Conservation (phyloP, 1,140 invertebrate species). For the Venturia canescens region DNA sequence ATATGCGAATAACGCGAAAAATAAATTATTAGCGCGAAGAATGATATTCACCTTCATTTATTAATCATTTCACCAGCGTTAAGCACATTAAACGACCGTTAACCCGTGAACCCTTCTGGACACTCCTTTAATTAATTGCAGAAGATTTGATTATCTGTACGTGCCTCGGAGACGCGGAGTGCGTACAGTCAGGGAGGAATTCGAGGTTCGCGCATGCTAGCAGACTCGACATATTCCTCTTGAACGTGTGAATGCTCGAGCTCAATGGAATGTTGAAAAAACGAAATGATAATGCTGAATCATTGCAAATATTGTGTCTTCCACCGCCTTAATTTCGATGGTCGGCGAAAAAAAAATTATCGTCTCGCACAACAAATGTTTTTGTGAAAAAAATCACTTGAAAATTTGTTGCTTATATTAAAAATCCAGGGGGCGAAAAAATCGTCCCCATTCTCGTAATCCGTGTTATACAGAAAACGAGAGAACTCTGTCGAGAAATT, state of each 20-base stretch:
- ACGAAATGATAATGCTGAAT: too few species aligned
- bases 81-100: neutral
- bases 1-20: neutral
- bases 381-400: too few species aligned
- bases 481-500: too few species aligned
- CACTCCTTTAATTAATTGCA: constrained; percentile 1
- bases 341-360: too few species aligned
- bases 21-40: neutral
- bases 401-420: too few species aligned
- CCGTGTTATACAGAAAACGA: too few species aligned
- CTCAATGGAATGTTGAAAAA: too few species aligned
- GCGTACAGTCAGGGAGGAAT: neutral
- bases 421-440: too few species aligned
- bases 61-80: neutral
- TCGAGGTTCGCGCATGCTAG: neutral
- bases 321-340: too few species aligned
- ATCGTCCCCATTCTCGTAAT: too few species aligned
- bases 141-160: neutral
- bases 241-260: neutral
- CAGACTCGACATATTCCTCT: neutral
- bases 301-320: too few species aligned
- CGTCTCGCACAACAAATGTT: too few species aligned
- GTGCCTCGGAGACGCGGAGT: neutral
- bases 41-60: neutral
- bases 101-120: neutral